phyloP scores from a whole-genome alignment of 2,113 vertebrate species.

The Lanius collurio region DNA sequence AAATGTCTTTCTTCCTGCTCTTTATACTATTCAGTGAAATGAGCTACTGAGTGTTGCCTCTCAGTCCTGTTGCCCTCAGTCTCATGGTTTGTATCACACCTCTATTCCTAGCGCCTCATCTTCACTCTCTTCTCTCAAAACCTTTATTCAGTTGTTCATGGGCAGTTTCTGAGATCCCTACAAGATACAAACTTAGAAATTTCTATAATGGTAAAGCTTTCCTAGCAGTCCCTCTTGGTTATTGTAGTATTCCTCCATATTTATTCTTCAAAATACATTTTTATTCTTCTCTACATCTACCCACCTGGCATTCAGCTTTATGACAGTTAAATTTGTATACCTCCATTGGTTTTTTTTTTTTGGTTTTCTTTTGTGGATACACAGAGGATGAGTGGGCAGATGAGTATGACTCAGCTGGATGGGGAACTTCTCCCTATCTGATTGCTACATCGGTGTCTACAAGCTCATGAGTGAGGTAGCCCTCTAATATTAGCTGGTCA shows the following conservation, averaged over 20 bases:
- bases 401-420: neutral
- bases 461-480: neutral
- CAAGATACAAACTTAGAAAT: neutral
- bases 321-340: neutral
- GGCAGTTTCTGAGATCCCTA: neutral
- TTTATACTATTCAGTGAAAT: neutral
- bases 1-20: neutral
- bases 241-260: neutral
- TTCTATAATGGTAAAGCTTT: neutral
- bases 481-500: neutral
- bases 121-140: neutral
- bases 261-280: neutral
- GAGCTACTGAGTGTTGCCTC: neutral
- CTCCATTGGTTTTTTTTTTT: neutral
- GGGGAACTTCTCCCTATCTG: neutral
- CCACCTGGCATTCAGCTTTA: neutral
- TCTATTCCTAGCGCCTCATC: neutral
- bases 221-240: neutral
- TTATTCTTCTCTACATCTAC: neutral
- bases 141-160: neutral
- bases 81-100: neutral
- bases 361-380: neutral
- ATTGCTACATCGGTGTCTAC: neutral
- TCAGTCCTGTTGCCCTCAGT: neutral
- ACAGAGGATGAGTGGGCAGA: neutral